Evolutionary conservation across 2,888 invertebrate species (phyloP), one percentile per base, ranked within the genome.

Genomic region (Amiota mariae): DNA sequence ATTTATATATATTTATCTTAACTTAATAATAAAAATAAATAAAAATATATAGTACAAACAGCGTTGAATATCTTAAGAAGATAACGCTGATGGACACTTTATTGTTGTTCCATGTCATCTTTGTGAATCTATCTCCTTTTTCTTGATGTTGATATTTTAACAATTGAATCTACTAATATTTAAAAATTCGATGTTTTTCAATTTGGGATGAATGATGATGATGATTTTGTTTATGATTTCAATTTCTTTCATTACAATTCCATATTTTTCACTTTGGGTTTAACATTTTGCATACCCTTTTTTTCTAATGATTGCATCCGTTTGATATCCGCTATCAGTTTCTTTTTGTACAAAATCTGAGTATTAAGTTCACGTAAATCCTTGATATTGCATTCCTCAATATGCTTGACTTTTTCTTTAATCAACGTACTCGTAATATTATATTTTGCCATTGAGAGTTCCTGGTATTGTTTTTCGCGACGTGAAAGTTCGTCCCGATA

Each of bases 371-470:
- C 80, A 73, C 78, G 78, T 47, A 86, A 70, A 0, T 87, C 87
- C 46, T 85, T 85, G 47, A 76, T 15, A 72, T 68, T 83, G 79
- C 81, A 84, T 6, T 77, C 78, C 9, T 82, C 77, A 11, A 87
- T 72, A 56, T 85, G 82, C 56, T 78, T 77, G 67, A 86, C 79
- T 1, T 78, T 85, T 49, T 79, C 80, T 63, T 76, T 76, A 75
- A 86, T 73, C 15, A 86, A 78, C 6, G 80, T 79, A 64, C 83
- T 82, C 47, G 85, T 86, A 59, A 86, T 81, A 47, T 78, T 77
- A 73, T 85, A 80, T 78, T 86, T 86, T 70, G 82, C 81, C 63
- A 82, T 83, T 47, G 81, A 84, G 20, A 85, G 68, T 10, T 79
- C 76, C 51, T 85, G 79, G 20, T 81, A 82, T 47, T 84, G 79